Evolutionary conservation across 2,888 invertebrate genomes (phyloP).

Genomic region (Dione juno): DNA sequence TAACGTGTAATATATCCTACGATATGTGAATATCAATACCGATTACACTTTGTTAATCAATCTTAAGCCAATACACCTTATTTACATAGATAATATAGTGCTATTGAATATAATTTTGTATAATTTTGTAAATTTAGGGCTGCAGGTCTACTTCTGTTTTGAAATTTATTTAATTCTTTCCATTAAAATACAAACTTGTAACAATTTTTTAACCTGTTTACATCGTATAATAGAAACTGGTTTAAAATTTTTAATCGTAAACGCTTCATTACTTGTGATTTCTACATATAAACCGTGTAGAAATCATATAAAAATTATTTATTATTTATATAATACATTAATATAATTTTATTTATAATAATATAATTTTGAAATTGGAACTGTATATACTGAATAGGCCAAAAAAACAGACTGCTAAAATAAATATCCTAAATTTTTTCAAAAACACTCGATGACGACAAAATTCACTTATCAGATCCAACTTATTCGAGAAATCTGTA

Average conservation of each 20-base stretch:
- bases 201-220: conserved; percentile 39
- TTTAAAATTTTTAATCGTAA: conserved; percentile 41
- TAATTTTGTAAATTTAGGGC: conserved; percentile 1
- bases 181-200: conserved; percentile 35
- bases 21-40: background rate
- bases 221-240: conserved; percentile 37
- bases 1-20: too few relatives aligned
- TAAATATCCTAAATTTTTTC: too few relatives aligned
- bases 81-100: background rate
- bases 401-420: too few relatives aligned
- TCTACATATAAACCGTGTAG: conserved; percentile 16
- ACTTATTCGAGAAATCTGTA: too few relatives aligned
- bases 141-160: conserved; percentile 28
- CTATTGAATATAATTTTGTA: background rate
- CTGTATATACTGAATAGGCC: too few relatives aligned
- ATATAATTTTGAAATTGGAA: too few relatives aligned
- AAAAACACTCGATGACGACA: too few relatives aligned
- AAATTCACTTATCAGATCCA: too few relatives aligned
- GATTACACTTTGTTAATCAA: background rate
- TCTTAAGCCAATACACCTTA: background rate
- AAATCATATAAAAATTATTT: conserved; percentile 1
- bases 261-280: conserved; percentile 27
- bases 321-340: background rate
- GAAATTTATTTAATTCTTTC: conserved; percentile 34
- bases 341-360: too few relatives aligned